Evolutionary conservation across 2,888 invertebrate genomes (phyloP).

Genomic region (Erebia epiphron): DNA sequence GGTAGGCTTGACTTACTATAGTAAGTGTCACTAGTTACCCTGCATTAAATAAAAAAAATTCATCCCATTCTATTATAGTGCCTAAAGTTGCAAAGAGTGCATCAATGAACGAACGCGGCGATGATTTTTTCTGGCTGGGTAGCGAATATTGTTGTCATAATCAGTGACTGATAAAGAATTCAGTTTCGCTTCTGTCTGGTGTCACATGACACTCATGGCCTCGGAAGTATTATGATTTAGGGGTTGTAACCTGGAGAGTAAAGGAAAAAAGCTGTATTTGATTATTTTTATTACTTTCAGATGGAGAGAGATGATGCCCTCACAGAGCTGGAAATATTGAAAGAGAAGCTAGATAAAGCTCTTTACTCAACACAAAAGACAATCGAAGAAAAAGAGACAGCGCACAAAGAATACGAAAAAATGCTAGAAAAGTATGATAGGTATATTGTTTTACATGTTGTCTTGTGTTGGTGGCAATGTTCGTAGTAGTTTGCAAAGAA

Average conservation of each 20-base stretch:
- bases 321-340: slow-evolving; percentile 92
- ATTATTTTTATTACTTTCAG: slow-evolving; percentile 64
- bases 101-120: too few species aligned
- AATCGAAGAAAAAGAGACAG: slow-evolving; percentile 93
- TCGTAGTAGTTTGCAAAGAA: slow-evolving; percentile 40
- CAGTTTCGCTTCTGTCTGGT: too few species aligned
- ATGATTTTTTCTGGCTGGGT: too few species aligned
- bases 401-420: slow-evolving; percentile 96
- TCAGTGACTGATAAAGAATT: too few species aligned
- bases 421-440: slow-evolving; percentile 96
- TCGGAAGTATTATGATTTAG: not conserved
- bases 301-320: slow-evolving; percentile 93
- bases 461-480: slow-evolving; percentile 70
- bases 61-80: too few species aligned
- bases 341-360: slow-evolving; percentile 95
- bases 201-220: too few species aligned
- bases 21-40: too few species aligned
- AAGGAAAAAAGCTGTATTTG: not conserved
- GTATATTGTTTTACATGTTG: slow-evolving; percentile 78
- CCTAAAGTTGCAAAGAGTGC: too few species aligned
- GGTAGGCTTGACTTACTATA: too few species aligned
- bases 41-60: too few species aligned
- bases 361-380: slow-evolving; percentile 91
- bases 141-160: too few species aligned
- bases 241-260: not conserved